Conservation (phyloP, 2,888 invertebrate genomes). For the Argynnis bischoffii region DNA sequence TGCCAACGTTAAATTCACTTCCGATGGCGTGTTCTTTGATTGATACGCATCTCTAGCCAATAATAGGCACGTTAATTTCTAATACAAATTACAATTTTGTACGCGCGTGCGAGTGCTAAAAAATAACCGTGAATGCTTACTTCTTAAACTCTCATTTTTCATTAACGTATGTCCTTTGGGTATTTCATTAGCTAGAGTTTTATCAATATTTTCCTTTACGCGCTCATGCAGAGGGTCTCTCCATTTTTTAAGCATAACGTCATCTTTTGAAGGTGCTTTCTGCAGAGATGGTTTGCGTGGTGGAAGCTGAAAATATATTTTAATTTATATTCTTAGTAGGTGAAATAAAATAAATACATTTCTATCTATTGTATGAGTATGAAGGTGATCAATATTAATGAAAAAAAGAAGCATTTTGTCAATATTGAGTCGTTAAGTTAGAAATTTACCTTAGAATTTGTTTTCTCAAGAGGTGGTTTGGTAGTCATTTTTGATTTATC, state of each 20-base stretch:
- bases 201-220: slow-evolving; percentile 79
- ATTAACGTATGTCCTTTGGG: slow-evolving; percentile 79
- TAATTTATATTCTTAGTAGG: not conserved
- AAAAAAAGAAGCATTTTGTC: not conserved
- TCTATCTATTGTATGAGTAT: not conserved
- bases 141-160: slow-evolving; percentile 79
- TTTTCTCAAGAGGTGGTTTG: slow-evolving; percentile 72
- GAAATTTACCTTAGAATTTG: slow-evolving; percentile 65
- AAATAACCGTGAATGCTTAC: slow-evolving; percentile 55
- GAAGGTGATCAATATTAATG: not conserved
- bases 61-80: slow-evolving; percentile 7
- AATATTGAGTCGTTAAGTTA: slow-evolving; percentile 4
- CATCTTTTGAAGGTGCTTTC: slow-evolving; percentile 77
- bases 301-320: slow-evolving; percentile 59
- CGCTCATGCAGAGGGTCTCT: slow-evolving; percentile 77
- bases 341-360: not conserved
- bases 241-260: slow-evolving; percentile 76
- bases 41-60: slow-evolving; percentile 45
- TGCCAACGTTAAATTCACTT: slow-evolving; percentile 29
- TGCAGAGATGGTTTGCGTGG: slow-evolving; percentile 73
- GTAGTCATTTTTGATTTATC: slow-evolving; percentile 71
- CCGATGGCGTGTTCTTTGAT: slow-evolving; percentile 41
- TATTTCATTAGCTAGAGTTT: slow-evolving; percentile 73
- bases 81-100: not conserved
- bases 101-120: not conserved